Percentiles rank a stretch among this genome's conserved stretches.
phyloP scores from a whole-genome alignment of 1,140 invertebrate species.

The Papilio aristodemus region DNA sequence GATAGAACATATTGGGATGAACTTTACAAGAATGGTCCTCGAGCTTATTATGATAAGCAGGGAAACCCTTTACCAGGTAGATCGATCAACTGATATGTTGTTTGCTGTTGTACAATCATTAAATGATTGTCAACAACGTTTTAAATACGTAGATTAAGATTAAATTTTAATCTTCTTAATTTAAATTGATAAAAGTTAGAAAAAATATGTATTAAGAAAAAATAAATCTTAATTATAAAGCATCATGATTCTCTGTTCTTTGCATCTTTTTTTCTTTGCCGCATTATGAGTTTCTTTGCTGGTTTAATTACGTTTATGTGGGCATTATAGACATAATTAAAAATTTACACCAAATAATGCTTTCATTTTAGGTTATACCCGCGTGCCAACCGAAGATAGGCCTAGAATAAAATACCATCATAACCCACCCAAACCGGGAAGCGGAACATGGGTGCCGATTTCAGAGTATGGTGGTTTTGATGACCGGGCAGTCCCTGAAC shows the following conservation, averaged over 20 bases:
- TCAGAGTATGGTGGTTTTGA: slow-evolving; percentile 46
- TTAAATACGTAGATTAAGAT: too few relatives aligned
- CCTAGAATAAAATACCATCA: slow-evolving; percentile 69
- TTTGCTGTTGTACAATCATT: neutral
- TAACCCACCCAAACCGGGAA: slow-evolving; percentile 54
- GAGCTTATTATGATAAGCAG: slow-evolving; percentile 74
- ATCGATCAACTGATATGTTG: neutral
- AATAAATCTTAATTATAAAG: too few relatives aligned
- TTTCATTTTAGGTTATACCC: slow-evolving; percentile 63
- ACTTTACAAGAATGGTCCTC: slow-evolving; percentile 70
- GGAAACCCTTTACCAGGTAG: slow-evolving; percentile 72
- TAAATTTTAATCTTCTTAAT: too few relatives aligned
- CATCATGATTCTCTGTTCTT: too few relatives aligned
- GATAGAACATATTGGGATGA: slow-evolving; percentile 76
- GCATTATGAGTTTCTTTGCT: too few relatives aligned
- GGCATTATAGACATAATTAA: too few relatives aligned
- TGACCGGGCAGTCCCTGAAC: slow-evolving; percentile 55
- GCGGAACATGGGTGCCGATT: slow-evolving; percentile 63
- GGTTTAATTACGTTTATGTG: neutral
- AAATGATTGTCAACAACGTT: too few relatives aligned
- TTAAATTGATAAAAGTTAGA: too few relatives aligned
- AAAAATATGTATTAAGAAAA: too few relatives aligned
- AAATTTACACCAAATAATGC: slow-evolving; percentile 47
- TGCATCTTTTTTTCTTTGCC: too few relatives aligned
- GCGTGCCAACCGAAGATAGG: slow-evolving; percentile 65